Evolutionary conservation across 1,140 invertebrate species (phyloP).

Genomic region (Achroia grisella): DNA sequence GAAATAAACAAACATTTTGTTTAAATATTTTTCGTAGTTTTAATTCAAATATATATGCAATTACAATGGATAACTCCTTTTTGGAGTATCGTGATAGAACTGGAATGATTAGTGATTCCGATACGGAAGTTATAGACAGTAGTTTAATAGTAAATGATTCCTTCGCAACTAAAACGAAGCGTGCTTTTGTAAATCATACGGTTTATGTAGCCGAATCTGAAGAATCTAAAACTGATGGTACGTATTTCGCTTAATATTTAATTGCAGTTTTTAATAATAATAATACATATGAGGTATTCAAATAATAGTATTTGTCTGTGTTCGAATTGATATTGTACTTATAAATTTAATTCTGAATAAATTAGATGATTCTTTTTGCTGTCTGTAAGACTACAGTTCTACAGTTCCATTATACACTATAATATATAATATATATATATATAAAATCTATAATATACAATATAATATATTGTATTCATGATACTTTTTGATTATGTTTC

Average conservation of each 20-base stretch:
- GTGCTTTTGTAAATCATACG: conserved; percentile 40
- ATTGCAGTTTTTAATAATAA: background rate
- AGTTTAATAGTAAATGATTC: conserved; percentile 39
- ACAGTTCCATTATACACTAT: no score
- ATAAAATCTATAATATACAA: no score
- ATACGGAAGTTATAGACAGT: conserved; percentile 48
- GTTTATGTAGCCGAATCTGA: conserved; percentile 55
- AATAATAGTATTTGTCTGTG: no score
- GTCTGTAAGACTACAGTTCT: no score
- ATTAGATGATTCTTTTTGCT: no score
- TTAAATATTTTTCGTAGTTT: background rate
- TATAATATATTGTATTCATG: no score
- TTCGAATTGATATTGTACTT: no score
- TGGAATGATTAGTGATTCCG: conserved; percentile 33
- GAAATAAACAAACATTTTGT: conserved; percentile 3
- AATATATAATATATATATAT: no score
- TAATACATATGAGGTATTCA: no score
- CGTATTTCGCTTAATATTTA: background rate
- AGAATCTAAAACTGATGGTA: conserved; percentile 42
- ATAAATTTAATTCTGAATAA: no score
- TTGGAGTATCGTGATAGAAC: conserved; percentile 52
- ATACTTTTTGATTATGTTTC: no score
- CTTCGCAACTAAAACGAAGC: conserved; percentile 33
- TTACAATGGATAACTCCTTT: conserved; percentile 53
- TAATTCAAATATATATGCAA: conserved; percentile 3